These are phyloP conservation scores for Butorides virescens DNA, from an alignment of 2,113 vertebrate species.

Conservation along the genomic window DNA sequence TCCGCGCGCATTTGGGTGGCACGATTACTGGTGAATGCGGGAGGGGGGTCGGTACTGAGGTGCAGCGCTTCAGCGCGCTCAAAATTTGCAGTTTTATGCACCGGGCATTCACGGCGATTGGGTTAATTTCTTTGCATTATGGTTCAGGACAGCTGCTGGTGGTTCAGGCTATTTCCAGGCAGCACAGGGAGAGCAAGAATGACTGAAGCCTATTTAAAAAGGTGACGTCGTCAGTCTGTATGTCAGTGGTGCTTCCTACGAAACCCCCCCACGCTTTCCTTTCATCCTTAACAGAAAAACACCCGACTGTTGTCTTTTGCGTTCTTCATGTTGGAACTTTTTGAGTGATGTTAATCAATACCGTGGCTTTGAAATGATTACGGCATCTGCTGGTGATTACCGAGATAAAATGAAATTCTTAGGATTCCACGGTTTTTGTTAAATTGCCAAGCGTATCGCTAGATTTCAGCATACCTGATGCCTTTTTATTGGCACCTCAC, in stretches of 20 bases:
- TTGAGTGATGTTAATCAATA: neutral
- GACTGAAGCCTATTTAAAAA: neutral
- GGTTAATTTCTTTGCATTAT: neutral
- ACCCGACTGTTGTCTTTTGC: neutral
- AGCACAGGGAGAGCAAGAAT: neutral
- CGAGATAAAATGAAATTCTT: slow-evolving; percentile 32
- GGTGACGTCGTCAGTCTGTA: neutral
- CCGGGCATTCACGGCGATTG: fast-evolving
- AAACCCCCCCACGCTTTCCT: neutral
- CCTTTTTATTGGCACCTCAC: neutral
- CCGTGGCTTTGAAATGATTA: neutral
- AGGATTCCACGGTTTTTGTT: neutral
- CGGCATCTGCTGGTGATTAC: slow-evolving; percentile 22
- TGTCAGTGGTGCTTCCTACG: neutral
- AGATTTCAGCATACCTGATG: neutral
- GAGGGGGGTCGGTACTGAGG: neutral
- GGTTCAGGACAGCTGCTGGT: neutral
- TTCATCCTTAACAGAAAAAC: neutral
- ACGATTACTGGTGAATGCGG: neutral
- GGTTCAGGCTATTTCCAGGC: neutral
- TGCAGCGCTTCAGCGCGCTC: neutral
- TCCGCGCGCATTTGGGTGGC: neutral
- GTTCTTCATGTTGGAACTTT: neutral
- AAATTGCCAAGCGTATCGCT: neutral
- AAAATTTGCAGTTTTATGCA: neutral